Conservation (phyloP, 92 coral and sea anemone genomes). For the Porites cylindrica region DNA sequence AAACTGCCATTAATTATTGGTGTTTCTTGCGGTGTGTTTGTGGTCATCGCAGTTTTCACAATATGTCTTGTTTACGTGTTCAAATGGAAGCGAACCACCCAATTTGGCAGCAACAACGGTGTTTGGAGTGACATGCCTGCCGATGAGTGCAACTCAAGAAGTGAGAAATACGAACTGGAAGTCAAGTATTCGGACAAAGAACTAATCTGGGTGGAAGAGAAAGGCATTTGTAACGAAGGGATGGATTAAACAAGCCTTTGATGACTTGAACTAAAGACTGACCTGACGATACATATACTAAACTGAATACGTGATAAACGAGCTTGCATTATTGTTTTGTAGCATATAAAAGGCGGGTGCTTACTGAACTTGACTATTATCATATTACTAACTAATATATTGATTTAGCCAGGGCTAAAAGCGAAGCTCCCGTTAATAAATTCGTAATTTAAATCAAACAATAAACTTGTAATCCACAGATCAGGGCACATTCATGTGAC, state of each 20-base stretch:
- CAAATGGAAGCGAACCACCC: neutral
- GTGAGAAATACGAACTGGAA: neutral
- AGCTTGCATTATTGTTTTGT: no score
- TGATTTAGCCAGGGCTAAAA: no score
- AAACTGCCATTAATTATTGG: neutral
- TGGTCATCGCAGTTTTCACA: neutral
- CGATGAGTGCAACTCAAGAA: neutral
- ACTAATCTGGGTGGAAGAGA: neutral
- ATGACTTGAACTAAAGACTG: no score
- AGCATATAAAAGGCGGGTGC: no score
- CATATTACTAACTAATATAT: no score
- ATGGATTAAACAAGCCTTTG: neutral
- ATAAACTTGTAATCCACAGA: no score
- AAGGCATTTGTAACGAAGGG: neutral
- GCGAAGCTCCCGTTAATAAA: no score
- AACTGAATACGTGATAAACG: no score
- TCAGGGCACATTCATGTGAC: no score
- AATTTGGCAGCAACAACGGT: neutral
- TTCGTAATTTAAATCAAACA: no score
- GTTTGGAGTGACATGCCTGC: neutral
- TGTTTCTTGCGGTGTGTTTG: slow-evolving; percentile 1
- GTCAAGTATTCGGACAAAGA: neutral
- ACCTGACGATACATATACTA: no score
- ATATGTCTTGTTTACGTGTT: neutral
- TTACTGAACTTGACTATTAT: no score